Percentiles rank a stretch among this genome's conserved stretches.
Evolutionary conservation across 2,113 vertebrate species (phyloP).

Genomic region (Pollimyrus isidori): DNA sequence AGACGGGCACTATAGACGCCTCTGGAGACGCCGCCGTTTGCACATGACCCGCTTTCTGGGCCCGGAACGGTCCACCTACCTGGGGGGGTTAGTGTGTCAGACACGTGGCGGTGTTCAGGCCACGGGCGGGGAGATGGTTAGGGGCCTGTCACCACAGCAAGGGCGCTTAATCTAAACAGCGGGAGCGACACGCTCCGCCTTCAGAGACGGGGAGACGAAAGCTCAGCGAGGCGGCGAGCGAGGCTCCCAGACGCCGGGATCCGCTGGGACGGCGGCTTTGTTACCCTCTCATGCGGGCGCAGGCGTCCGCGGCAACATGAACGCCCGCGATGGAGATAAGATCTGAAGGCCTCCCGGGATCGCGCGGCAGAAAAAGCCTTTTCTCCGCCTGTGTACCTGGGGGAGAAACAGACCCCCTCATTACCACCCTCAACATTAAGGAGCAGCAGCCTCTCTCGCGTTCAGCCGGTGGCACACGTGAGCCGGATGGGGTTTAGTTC

Average conservation of each 20-base stretch:
- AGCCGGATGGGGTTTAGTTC: not conserved
- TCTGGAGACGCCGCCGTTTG: not conserved
- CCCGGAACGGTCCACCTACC: not conserved
- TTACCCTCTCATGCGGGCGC: not conserved
- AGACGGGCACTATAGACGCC: not conserved
- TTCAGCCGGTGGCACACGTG: not conserved
- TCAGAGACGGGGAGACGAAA: not conserved
- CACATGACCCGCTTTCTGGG: not conserved
- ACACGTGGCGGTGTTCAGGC: not conserved
- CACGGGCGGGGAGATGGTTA: not conserved
- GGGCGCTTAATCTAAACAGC: not conserved
- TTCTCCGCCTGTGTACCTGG: not conserved
- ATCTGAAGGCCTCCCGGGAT: not conserved
- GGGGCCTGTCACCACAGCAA: not conserved
- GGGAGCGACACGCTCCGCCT: not conserved
- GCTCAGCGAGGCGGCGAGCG: not conserved
- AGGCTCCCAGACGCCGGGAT: not conserved
- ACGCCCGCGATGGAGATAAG: not conserved
- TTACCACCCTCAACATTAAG: not conserved
- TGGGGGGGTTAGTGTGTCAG: not conserved
- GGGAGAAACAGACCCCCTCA: slow-evolving; percentile 5
- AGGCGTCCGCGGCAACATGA: not conserved
- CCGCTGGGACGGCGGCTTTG: not conserved
- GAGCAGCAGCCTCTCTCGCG: not conserved
- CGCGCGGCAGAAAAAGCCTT: not conserved